Base-by-base conservation (phyloP, 2,113 vertebrate species). In the Arothron firmamentum region DNA sequence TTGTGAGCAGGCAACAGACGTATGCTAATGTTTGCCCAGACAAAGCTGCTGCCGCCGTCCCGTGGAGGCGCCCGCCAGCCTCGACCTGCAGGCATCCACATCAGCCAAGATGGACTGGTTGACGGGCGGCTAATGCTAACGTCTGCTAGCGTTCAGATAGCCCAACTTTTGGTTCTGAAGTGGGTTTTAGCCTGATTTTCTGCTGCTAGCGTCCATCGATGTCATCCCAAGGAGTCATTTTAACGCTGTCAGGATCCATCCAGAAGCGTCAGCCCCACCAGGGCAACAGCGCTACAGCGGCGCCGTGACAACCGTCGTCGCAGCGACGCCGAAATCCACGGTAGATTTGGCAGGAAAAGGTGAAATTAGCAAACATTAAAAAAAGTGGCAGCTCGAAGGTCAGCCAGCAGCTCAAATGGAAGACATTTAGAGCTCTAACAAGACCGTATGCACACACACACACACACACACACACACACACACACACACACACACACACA, bases 11-110 rank as follows among this genome's bases (percentile, higher is more conserved):
- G 48, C 63, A 69, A 72, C 72, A 67, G 79, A 80, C 79, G 59
- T 76, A 86, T 86, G 86, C 82, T 86, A 88, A 88, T 88, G 62
- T 86, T 85, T 85, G 72, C 65, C 81, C 77, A 84, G 81, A 87
- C 84, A 82, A 88, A 82, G 72, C 75, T 72, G 74, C 20, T 77
- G 69, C 62, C 6, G 11, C 67, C 62, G 74, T 66, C 57, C 59
- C 17, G 20, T 51, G 65, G 74, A 68, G 71, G 12, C 47, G 53
- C 46, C 6, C 3, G 28, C 28, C 28, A 28, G 6, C 28, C 3
- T 28, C 28, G 28, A 28, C 28, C 28, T 28, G 28, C 28, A 7
- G 28, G 28, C 8, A 9, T 31, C 28, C 3, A 31, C 28, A 31
- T 31, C 28, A 6, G 28, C 28, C 21, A 23, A 23, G 21, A 9